Percentiles rank a stretch among this genome's conserved stretches.
phyloP scores from a whole-genome alignment of 2,797 vertebrate genomes.

The Amphiprion clarkii region DNA sequence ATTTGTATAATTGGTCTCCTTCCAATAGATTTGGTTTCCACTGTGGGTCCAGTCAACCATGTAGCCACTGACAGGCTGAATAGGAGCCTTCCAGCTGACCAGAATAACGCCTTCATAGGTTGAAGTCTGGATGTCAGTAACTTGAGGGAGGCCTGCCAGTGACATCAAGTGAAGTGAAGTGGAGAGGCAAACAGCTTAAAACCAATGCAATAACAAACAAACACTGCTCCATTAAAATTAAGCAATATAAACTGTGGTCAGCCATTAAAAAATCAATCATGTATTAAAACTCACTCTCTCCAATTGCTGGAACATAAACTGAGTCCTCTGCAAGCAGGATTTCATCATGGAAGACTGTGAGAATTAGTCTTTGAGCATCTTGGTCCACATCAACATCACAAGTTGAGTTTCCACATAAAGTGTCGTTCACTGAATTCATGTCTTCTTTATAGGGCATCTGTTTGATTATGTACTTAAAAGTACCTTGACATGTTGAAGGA shows the following conservation, averaged over 20 bases:
- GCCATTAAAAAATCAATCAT: slow-evolving; percentile 16
- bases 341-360: slow-evolving; percentile 44
- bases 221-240: slow-evolving; percentile 11
- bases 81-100: slow-evolving; percentile 73
- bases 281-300: slow-evolving; percentile 68
- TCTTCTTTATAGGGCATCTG: background rate
- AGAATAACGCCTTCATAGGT: slow-evolving; percentile 24
- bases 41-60: slow-evolving; percentile 79
- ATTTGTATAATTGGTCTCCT: slow-evolving; percentile 57
- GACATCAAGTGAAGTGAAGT: background rate
- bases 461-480: slow-evolving; percentile 46
- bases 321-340: slow-evolving; percentile 35
- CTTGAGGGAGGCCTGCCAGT: slow-evolving; percentile 57
- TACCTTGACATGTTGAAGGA: slow-evolving; percentile 61
- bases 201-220: background rate
- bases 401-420: slow-evolving; percentile 14
- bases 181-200: background rate
- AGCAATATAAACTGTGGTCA: background rate
- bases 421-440: background rate
- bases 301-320: slow-evolving; percentile 67
- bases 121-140: slow-evolving; percentile 52
- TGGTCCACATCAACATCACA: slow-evolving; percentile 59
- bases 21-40: slow-evolving; percentile 68
- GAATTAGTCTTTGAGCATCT: slow-evolving; percentile 51
- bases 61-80: slow-evolving; percentile 57